These are phyloP conservation scores for Fissipunctia ypsillon DNA, from an alignment of 2,888 invertebrate genomes.

Conservation along the genomic window DNA sequence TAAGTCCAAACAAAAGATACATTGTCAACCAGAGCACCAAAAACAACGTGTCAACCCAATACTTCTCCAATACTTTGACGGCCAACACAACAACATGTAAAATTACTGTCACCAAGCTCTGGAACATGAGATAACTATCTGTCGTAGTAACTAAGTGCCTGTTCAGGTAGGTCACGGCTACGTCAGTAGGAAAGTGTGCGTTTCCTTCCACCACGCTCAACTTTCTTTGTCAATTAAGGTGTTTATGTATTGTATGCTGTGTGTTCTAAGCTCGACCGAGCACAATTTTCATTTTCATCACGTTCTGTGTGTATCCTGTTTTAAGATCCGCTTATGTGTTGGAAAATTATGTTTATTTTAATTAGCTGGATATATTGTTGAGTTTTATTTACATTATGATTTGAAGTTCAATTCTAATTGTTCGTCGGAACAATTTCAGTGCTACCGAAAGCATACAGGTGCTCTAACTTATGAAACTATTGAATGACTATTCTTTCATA, in stretches of 20 bases:
- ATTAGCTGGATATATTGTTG: background rate
- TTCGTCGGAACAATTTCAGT: background rate
- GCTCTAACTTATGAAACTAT: background rate
- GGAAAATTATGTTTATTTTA: slow-evolving; percentile 15
- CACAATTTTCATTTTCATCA: slow-evolving; percentile 59
- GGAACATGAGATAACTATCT: slow-evolving; percentile 30
- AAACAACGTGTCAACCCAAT: background rate
- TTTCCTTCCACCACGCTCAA: slow-evolving; percentile 48
- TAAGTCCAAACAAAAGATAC: background rate
- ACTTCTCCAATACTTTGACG: slow-evolving; percentile 14
- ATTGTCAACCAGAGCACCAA: background rate
- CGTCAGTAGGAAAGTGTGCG: slow-evolving; percentile 55
- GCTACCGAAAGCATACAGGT: background rate
- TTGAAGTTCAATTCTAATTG: background rate
- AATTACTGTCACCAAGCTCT: slow-evolving; percentile 8
- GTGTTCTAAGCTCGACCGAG: slow-evolving; percentile 31
- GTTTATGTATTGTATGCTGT: slow-evolving; percentile 34
- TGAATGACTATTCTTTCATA: background rate
- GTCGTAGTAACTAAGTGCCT: slow-evolving; percentile 17
- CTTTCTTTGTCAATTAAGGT: slow-evolving; percentile 65
- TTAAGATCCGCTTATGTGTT: slow-evolving; percentile 37
- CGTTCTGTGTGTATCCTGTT: slow-evolving; percentile 50
- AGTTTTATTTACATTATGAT: background rate
- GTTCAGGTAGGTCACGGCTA: slow-evolving; percentile 61
- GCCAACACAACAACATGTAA: slow-evolving; percentile 13